These are phyloP conservation scores for Lycopodina hypogea DNA, from an alignment of 37 sponge, comb jelly and placozoan species.

Conservation along the genomic window DNA sequence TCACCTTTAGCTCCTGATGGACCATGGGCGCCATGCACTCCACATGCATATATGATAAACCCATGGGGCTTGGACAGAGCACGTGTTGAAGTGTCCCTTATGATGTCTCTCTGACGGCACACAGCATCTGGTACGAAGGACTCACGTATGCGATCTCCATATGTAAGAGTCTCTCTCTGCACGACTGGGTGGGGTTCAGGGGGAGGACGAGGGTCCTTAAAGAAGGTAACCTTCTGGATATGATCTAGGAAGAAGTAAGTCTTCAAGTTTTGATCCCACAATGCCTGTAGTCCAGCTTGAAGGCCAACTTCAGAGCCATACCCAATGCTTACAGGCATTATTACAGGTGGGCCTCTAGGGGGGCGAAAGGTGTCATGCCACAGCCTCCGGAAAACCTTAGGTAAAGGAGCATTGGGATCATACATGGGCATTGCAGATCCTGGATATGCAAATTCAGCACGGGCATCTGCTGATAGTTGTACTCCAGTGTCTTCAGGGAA, in stretches of 20 bases:
- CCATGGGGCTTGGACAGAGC: constrained; percentile 62
- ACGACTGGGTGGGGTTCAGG: constrained; percentile 34
- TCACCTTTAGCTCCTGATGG: constrained; percentile 30
- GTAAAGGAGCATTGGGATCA: constrained; percentile 48
- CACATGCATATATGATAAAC: constrained; percentile 45
- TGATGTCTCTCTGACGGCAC: constrained; percentile 16
- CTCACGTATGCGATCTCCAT: constrained; percentile 54
- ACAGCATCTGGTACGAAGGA: constrained; percentile 16
- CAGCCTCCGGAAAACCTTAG: constrained; percentile 48
- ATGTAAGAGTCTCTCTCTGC: constrained; percentile 17
- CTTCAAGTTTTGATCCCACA: constrained; percentile 77
- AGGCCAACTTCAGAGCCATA: constrained; percentile 80
- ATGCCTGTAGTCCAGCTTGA: constrained; percentile 59
- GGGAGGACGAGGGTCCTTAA: constrained; percentile 70
- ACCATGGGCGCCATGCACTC: constrained; percentile 44
- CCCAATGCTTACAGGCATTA: constrained; percentile 75
- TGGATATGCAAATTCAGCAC: constrained; percentile 33
- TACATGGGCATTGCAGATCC: constrained; percentile 50
- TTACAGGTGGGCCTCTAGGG: constrained; percentile 68
- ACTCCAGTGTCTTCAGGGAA: constrained; percentile 56
- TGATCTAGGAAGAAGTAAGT: constrained; percentile 77
- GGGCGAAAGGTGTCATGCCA: constrained; percentile 78
- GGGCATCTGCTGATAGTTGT: constrained; percentile 16
- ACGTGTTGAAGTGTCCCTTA: constrained; percentile 37
- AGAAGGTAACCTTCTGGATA: constrained; percentile 57